These are phyloP conservation scores for Rhinolophus sinicus DNA, from an alignment of 2,113 vertebrate genomes.

Conservation along the genomic window DNA sequence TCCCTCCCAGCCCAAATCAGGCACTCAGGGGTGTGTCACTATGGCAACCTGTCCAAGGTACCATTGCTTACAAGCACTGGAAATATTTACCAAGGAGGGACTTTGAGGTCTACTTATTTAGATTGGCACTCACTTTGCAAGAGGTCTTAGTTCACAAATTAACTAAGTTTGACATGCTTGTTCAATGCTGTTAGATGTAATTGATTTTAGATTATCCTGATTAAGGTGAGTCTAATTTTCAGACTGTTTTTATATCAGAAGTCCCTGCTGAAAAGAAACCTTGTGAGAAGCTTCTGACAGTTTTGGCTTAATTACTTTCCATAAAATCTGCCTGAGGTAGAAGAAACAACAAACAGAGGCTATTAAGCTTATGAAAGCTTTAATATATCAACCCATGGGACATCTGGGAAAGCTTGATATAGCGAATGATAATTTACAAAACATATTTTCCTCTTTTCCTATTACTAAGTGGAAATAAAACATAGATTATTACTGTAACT, in stretches of 20 bases:
- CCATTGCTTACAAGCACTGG: neutral
- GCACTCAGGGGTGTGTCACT: neutral
- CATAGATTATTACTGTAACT: neutral
- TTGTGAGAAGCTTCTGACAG: constrained; percentile 27
- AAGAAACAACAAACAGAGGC: neutral
- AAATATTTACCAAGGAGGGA: neutral
- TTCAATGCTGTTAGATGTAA: constrained; percentile 3
- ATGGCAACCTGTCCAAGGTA: neutral
- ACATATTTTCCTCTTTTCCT: neutral
- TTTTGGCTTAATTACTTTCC: constrained; percentile 62
- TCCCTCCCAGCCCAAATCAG: neutral
- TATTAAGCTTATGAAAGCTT: constrained; percentile 10
- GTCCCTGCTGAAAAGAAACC: constrained; percentile 47
- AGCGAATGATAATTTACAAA: neutral
- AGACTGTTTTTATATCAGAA: constrained; percentile 16
- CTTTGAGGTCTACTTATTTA: neutral
- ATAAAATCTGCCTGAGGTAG: constrained; percentile 44
- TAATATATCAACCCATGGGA: constrained; percentile 6
- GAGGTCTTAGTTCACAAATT: constrained; percentile 1
- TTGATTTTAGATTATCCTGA: constrained; percentile 55
- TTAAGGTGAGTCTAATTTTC: constrained; percentile 57
- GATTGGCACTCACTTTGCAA: neutral
- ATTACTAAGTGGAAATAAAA: constrained; percentile 40
- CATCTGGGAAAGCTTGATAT: neutral
- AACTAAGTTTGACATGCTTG: neutral